Evolutionary conservation across 2,797 vertebrate genomes (phyloP).

Genomic region (Chloroceryle amazona): DNA sequence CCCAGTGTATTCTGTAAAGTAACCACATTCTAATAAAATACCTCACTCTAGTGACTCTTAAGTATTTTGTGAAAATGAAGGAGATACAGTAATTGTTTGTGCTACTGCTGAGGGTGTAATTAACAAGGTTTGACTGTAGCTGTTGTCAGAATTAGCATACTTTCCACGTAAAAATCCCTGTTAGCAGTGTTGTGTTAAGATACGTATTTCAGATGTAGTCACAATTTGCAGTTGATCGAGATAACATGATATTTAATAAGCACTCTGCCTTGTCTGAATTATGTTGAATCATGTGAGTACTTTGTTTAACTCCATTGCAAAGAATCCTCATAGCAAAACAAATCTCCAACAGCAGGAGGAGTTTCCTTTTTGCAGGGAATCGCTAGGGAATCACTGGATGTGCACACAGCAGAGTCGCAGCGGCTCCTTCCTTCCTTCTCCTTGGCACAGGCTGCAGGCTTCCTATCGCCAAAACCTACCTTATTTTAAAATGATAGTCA

Average conservation of each 20-base stretch:
- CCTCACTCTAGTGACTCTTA: neutral
- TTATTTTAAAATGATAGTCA: neutral
- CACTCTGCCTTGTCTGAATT: neutral
- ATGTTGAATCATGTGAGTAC: neutral
- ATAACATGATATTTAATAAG: neutral
- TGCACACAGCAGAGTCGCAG: neutral
- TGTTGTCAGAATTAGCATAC: conserved; percentile 27
- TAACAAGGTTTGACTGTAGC: conserved; percentile 18
- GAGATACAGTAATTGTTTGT: conserved; percentile 54
- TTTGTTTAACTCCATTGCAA: neutral
- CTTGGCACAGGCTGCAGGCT: neutral
- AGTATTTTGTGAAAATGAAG: neutral
- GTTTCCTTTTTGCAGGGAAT: neutral
- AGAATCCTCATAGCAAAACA: neutral
- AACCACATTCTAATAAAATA: conserved; percentile 23
- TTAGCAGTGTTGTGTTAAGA: neutral
- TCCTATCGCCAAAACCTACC: neutral
- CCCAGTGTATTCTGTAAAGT: neutral
- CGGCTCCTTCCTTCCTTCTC: neutral
- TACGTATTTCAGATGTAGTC: neutral
- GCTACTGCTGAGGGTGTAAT: conserved; percentile 34
- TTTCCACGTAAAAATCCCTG: neutral
- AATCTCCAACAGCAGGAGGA: neutral
- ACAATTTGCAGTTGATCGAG: neutral
- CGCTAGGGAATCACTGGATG: neutral